Evolutionary conservation across 2,888 invertebrate genomes (phyloP), one percentile per base, ranked within the genome.

Genomic region (Diplazon laetatorius): DNA sequence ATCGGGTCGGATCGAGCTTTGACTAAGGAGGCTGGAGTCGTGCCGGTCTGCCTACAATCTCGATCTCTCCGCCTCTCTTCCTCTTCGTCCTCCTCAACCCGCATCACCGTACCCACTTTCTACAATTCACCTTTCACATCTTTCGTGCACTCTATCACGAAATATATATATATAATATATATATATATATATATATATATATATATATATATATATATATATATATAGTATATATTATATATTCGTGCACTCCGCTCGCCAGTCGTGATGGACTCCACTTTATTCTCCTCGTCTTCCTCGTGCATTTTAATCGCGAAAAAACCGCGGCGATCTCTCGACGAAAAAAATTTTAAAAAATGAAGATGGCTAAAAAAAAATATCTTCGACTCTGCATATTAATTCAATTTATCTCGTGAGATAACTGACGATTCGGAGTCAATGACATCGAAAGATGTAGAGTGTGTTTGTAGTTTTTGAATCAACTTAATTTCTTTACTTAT

Each of bases 1-100:
- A 68, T 78, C 66, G 52, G 69, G 39, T 50, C 44, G 46, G 65
- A 65, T 65, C 18, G 44, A 62, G 55, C 37, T 60, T 39, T 25
- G 50, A 50, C 60, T 60, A n/a, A n/a, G n/a, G 65, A 62, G 52
- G 39, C 30, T 18, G 20, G 25, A 48, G 62, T 39, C 55, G 60
- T 50, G 39, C 20, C 76, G 35, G 50, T 22, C 39, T 20, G 37
- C 50, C 59, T 30, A 59, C 59, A 37, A 78, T 65, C 74, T 62
- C 63, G 48, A 59, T 30, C 50, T 16, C 42, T 79, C 65, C 66
- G 55, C 59, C 14, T 16, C 65, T 55, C 42, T 55, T 50, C 20
- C 69, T 60, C 48, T 39, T 59, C 39, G 14, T 59, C 37, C 20
- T 37, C 39, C 30, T 18, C 68, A 5, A 44, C 5, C 50, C 22